Evolutionary conservation across 1,140 invertebrate species (phyloP), one percentile per base, ranked within the genome.

Genomic region (Camponotus vicinus): DNA sequence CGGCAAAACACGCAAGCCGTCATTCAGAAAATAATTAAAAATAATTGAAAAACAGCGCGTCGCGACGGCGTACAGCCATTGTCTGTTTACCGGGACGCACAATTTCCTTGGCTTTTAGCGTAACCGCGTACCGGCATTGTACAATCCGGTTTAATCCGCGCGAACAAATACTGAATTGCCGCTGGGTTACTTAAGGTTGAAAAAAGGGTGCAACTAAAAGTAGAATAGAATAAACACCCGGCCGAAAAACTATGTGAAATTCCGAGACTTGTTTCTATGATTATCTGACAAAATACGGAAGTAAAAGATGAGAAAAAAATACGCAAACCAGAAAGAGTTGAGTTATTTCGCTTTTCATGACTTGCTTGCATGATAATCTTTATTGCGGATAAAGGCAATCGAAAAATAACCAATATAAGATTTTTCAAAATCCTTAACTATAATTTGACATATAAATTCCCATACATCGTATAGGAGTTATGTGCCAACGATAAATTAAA

Each of bases 21-120:
- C 88, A 91, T 93, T 92, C 89, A 88, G 88, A 86, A 93, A 93
- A 93, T 93, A 93, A 93, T 93, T 93, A 93, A 93, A 93, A 93
- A 93, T 91, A 93, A 92, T 93, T 91, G 84, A 92, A 92, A 89
- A 92, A 92, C 75, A 78, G 66, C 77, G 69, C 77, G 64, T 84
- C 73, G 70, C 63, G 70, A 69, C 21, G 70, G 21, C 49, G 18
- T 37, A 21, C 61, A 55, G 61, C 61, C 70, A 91, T 91, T 91
- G 89, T 91, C 70, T 45, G 42, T 67, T 80, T 80, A 80, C 77
- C 69, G 34, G 64, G 55, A 52, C 69, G 82, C 80, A 71, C 88
- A 89, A 89, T 91, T 92, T 90, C 69, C 90, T 90, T 82, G 85
- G 86, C 86, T 90, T 92, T 79, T 80, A 70, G 5, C 73, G 69